These are phyloP conservation scores for Capreolus pygargus DNA, from an alignment of 2,113 vertebrate species.

Conservation along the genomic window DNA sequence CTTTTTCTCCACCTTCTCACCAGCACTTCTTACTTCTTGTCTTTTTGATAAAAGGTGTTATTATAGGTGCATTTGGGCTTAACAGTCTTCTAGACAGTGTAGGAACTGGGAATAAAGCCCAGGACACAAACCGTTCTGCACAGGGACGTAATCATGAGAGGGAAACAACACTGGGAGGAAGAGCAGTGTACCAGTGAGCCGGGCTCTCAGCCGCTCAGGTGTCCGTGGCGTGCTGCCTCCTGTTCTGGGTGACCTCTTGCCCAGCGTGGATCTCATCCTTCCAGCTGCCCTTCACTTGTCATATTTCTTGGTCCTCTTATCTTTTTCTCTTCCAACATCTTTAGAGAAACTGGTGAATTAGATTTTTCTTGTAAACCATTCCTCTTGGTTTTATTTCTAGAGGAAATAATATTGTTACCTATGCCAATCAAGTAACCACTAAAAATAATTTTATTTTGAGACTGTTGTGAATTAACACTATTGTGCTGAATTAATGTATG, in stretches of 20 bases:
- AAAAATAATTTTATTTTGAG: neutral
- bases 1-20: neutral
- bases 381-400: neutral
- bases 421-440: neutral
- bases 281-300: neutral
- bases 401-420: neutral
- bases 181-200: accelerated
- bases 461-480: neutral
- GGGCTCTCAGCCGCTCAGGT: no score
- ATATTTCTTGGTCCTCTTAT: neutral
- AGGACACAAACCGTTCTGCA: neutral
- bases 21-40: neutral
- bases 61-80: neutral
- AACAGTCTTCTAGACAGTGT: neutral
- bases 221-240: no score
- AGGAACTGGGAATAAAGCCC: neutral
- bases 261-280: accelerated
- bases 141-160: neutral
- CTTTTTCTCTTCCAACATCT: neutral
- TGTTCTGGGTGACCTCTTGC: accelerated
- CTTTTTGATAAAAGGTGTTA: neutral
- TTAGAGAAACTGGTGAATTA: neutral
- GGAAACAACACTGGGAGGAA: accelerated
- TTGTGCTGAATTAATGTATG: neutral
- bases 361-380: neutral